Evolutionary conservation across 2,113 vertebrate species (phyloP), one percentile per base, ranked within the genome.

Genomic region (Carlito syrichta): DNA sequence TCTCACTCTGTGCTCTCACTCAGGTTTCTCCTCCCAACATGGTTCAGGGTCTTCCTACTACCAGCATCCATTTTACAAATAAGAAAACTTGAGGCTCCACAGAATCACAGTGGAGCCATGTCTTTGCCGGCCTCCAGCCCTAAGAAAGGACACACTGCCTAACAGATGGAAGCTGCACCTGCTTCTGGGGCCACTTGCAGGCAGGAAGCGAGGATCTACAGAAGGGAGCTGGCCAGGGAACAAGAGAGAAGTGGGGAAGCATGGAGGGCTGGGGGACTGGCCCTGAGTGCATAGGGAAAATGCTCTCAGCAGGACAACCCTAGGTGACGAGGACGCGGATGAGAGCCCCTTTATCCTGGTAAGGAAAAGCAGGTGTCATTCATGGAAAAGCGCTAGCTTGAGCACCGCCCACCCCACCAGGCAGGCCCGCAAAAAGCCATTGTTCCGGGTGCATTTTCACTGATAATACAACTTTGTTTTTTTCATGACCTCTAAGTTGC

Each of bases 381-480:
- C 4, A 0, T 85, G 63, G 63, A 9, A 60, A 85, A 89, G 77
- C 19, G 79, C 56, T n/a, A 12, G 35, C 66, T 63, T 56, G 68
- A 50, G 62, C 68, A 17, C 2, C 52, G 73, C 23, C 16, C 12
- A 3, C 22, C 38, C 88, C 48, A 0, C 87, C 1, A 58, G 79
- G 83, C 25, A 84, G 27, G 56, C 62, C 73, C 9, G 1, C 58
- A 50, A 69, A 76, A 0, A 32, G 19, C 50, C 78, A 45, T 88
- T 9, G 12, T 19, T 50, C 68, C 19, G 0, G 58, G 45, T 43
- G 35, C 35, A 10, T 74, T 95, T 88, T 32, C 38, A 20, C 73
- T 81, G 93, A 97, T 71, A 82, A 86, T 14, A 40, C 25, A 93
- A 95, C 89, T 85, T 88, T 79, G 40, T 66, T 82, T 94, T 82